Evolutionary conservation across 2,797 vertebrate species (phyloP).

Genomic region (Monodelphis domestica): DNA sequence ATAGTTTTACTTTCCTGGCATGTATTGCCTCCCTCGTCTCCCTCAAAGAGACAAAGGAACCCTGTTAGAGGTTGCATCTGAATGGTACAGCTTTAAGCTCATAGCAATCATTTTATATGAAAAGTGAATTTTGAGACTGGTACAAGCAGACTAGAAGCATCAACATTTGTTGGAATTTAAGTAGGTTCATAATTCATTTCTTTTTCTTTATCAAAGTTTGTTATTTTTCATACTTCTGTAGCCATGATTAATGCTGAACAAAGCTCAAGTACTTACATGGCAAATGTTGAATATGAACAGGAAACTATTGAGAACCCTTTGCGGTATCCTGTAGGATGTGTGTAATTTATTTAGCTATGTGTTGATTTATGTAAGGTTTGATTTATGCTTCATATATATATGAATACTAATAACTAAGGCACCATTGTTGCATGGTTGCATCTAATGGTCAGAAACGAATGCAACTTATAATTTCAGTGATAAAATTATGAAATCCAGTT

Average conservation of each 20-base stretch:
- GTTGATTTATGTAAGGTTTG: constrained; percentile 73
- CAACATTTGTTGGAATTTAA: neutral
- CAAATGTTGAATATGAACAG: constrained; percentile 73
- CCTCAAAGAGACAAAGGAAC: neutral
- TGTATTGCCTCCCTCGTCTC: neutral
- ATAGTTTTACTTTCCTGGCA: neutral
- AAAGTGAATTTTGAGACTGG: neutral
- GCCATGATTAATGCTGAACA: constrained; percentile 8
- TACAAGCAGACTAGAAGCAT: neutral
- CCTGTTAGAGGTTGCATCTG: neutral
- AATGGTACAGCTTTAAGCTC: neutral
- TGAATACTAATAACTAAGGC: constrained; percentile 74
- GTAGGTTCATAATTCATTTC: neutral
- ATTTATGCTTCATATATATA: constrained; percentile 65
- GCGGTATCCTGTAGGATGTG: constrained; percentile 85
- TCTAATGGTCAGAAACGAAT: constrained; percentile 80
- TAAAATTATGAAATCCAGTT: neutral
- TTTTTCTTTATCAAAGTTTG: neutral
- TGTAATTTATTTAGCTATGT: constrained; percentile 49
- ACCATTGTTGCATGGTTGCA: constrained; percentile 71
- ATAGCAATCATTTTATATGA: neutral
- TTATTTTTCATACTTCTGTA: neutral
- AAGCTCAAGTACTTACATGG: constrained; percentile 33
- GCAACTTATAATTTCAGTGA: neutral
- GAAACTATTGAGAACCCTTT: constrained; percentile 79